Percentiles rank a stretch among this genome's conserved stretches.
Conservation (phyloP, 2,888 invertebrate species). For the Ethmia dodecea region DNA sequence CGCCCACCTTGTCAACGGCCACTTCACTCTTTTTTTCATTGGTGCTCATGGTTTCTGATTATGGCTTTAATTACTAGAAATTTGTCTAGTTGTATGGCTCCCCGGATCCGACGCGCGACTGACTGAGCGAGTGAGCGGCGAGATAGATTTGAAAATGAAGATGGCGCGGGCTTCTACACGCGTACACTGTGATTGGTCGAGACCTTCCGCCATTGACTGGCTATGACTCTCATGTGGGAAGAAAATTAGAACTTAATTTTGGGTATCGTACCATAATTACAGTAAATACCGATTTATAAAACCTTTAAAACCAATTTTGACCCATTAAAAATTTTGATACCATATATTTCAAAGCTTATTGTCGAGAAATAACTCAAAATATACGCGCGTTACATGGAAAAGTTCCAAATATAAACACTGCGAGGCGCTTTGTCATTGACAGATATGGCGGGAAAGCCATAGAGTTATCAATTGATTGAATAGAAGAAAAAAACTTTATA, state of each 20-base stretch:
- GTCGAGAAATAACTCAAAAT: constrained; percentile 25
- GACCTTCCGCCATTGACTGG: constrained; percentile 52
- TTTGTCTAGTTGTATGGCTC: constrained; percentile 67
- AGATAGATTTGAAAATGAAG: constrained; percentile 89
- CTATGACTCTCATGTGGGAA: constrained; percentile 58
- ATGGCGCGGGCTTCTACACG: constrained; percentile 83
- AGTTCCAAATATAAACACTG: constrained; percentile 38
- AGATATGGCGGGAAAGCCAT: constrained; percentile 52
- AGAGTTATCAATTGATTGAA: constrained; percentile 31
- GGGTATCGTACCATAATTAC: no score
- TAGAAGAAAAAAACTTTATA: no score
- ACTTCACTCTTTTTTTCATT: constrained; percentile 90
- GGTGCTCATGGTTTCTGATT: constrained; percentile 74
- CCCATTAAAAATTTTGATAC: background rate
- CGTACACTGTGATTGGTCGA: constrained; percentile 56
- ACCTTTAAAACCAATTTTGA: constrained; percentile 35
- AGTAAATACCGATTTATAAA: constrained; percentile 12
- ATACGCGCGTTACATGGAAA: constrained; percentile 28
- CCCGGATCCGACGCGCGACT: constrained; percentile 83
- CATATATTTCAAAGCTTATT: constrained; percentile 8
- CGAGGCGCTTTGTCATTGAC: constrained; percentile 30
- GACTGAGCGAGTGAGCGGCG: constrained; percentile 76
- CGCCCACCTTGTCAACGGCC: constrained; percentile 90
- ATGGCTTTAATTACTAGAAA: constrained; percentile 61
- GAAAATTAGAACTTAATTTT: constrained; percentile 31